Conservation (phyloP, 2,797 vertebrate species). For the Spheniscus humboldti region DNA sequence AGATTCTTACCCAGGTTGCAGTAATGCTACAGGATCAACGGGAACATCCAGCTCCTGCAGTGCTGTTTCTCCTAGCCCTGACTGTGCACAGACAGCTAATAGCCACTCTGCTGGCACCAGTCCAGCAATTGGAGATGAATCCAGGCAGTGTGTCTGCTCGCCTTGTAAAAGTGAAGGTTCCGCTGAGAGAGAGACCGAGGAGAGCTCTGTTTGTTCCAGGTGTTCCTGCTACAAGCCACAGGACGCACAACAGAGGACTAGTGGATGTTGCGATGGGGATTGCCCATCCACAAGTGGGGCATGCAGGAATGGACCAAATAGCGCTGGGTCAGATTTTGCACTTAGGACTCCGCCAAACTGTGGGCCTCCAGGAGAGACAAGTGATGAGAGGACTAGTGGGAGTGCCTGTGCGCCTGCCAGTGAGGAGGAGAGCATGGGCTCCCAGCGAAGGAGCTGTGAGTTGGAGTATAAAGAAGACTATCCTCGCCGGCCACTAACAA, state of each 20-base stretch:
- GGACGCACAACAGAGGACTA: constrained; percentile 69
- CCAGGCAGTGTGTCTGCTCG: constrained; percentile 70
- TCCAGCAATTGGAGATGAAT: constrained; percentile 50
- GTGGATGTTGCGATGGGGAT: constrained; percentile 64
- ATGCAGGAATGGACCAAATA: constrained; percentile 69
- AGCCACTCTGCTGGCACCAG: constrained; percentile 46
- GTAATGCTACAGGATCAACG: constrained; percentile 51
- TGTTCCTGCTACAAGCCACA: constrained; percentile 76
- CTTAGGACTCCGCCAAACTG: constrained; percentile 73
- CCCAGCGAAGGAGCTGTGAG: constrained; percentile 64
- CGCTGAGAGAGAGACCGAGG: constrained; percentile 56
- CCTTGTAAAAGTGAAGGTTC: constrained; percentile 64
- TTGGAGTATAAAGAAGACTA: constrained; percentile 74
- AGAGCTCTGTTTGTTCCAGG: constrained; percentile 71
- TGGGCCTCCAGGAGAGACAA: constrained; percentile 60
- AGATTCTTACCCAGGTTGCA: constrained; percentile 68
- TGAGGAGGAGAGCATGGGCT: constrained; percentile 61
- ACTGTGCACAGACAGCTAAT: constrained; percentile 63
- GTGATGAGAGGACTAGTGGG: constrained; percentile 72
- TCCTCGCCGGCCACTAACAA: constrained; percentile 88
- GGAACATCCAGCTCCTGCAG: constrained; percentile 63
- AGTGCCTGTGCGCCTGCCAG: constrained; percentile 58
- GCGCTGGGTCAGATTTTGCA: constrained; percentile 71
- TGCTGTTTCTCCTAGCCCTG: constrained; percentile 65
- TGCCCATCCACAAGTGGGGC: constrained; percentile 73